Evolutionary conservation across 2,797 vertebrate genomes (phyloP).

Genomic region (Gymnocypris eckloni): DNA sequence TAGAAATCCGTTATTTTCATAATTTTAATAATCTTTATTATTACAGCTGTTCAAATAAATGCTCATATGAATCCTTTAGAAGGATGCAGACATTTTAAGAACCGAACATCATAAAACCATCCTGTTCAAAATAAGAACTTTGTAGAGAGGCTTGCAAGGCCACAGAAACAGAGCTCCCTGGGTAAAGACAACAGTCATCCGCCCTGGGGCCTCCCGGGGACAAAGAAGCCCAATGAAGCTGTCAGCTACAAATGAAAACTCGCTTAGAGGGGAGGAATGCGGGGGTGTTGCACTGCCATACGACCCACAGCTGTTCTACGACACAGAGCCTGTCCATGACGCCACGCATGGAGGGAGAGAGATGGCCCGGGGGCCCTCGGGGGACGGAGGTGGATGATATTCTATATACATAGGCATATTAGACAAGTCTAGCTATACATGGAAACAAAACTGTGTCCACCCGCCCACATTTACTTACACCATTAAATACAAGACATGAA

Average conservation of each 20-base stretch:
- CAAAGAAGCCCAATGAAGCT: constrained; percentile 57
- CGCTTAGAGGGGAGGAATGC: constrained; percentile 58
- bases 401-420: constrained; percentile 27
- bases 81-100: background rate
- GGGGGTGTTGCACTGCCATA: constrained; percentile 62
- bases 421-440: constrained; percentile 2
- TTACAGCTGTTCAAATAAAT: background rate
- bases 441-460: constrained; percentile 28
- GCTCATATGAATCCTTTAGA: background rate
- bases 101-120: background rate
- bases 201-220: constrained; percentile 47
- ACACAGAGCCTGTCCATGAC: constrained; percentile 32
- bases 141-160: constrained; percentile 52
- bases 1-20: background rate
- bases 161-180: constrained; percentile 55
- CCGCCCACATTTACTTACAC: constrained; percentile 50
- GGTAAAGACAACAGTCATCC: constrained; percentile 67
- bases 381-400: constrained; percentile 49
- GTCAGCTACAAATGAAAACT: constrained; percentile 63
- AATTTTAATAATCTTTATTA: background rate
- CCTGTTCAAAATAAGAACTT: constrained; percentile 39
- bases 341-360: constrained; percentile 39
- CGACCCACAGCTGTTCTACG: constrained; percentile 65
- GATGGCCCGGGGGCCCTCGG: constrained; percentile 37
- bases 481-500: constrained; percentile 45